These are phyloP conservation scores for Synergus laeviventris DNA, from an alignment of 2,888 invertebrate genomes.

Conservation along the genomic window DNA sequence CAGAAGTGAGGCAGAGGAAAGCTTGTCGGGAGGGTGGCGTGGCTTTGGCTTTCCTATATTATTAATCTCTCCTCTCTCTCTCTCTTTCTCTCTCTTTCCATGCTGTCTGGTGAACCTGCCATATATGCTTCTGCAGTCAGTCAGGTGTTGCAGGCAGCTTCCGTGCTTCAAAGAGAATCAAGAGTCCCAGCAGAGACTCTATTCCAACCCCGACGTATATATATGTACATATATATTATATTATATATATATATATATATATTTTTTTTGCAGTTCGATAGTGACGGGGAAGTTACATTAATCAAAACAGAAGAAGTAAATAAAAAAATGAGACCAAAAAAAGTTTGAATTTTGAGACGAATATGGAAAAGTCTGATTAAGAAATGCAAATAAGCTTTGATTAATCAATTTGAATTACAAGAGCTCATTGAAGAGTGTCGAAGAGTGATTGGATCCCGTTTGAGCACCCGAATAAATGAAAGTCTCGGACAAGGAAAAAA, in stretches of 20 bases:
- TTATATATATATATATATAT: too few species aligned
- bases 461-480: not conserved
- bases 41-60: conserved; percentile 74
- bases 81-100: conserved; percentile 42
- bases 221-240: too few species aligned
- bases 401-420: not conserved
- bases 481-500: not conserved
- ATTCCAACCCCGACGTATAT: conserved; percentile 17
- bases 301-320: too few species aligned
- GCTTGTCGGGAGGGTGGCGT: conserved; percentile 68
- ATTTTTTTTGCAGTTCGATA: too few species aligned
- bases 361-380: not conserved
- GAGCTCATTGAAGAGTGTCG: not conserved
- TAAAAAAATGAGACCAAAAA: not conserved
- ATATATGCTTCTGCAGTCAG: conserved; percentile 66
- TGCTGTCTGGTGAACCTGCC: conserved; percentile 58
- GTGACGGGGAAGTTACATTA: too few species aligned
- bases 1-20: conserved; percentile 73
- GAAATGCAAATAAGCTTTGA: not conserved
- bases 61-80: conserved; percentile 71
- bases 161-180: conserved; percentile 69
- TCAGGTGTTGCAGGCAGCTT: conserved; percentile 72
- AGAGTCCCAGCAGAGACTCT: conserved; percentile 59
- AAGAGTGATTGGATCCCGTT: not conserved
- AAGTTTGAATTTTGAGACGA: not conserved